Evolutionary conservation across 2,113 vertebrate species (phyloP), one percentile per base, ranked within the genome.

Genomic region (Mesembrinibis cayennensis): DNA sequence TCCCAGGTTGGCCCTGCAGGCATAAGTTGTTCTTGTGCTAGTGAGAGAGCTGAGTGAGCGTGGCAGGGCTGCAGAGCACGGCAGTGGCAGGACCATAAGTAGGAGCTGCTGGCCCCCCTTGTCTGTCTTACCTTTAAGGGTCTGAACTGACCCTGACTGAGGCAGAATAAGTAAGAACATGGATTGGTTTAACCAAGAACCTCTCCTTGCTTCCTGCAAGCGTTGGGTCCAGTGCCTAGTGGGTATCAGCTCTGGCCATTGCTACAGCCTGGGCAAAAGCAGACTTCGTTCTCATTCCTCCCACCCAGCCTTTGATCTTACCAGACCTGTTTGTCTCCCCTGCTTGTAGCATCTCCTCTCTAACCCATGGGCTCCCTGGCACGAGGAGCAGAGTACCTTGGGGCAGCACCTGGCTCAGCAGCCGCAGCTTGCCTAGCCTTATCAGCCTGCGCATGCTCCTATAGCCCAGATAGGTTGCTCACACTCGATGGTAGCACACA

Each of bases 11-110:
- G 61, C 49, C 11, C 52, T 71, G 66, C 17, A 30, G 30, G n/a
- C 1, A 0, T 13, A 22, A 47, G 13, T n/a, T 8, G 0, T 61
- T 55, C 47, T 45, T 2, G 2, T 52, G 58, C 2, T 1, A 17
- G 7, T 58, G 38, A 44, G 32, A 71, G 40, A 58, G 22, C 55
- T 36, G 69, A 47, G 15, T 4, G 26, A 87, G 65, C 1, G 0
- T 16, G 16, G 40, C 44, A 38, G 20, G 15, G 9, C 70, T 66
- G 47, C 79, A 66, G 38, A 71, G 45, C 25, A 44, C 2, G 4
- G 49, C 71, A 65, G 12, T 26, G 61, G 32, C 65, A 87, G 62
- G 71, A 62, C 49, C 18, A 1, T 38, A 55, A 40, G 22, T 19
- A 59, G 79, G 49, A 69, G 18, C 47, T 86, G 62, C 58, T 72